Evolutionary conservation across 2,797 vertebrate species (phyloP).

Genomic region (Enteromius paludinosus): DNA sequence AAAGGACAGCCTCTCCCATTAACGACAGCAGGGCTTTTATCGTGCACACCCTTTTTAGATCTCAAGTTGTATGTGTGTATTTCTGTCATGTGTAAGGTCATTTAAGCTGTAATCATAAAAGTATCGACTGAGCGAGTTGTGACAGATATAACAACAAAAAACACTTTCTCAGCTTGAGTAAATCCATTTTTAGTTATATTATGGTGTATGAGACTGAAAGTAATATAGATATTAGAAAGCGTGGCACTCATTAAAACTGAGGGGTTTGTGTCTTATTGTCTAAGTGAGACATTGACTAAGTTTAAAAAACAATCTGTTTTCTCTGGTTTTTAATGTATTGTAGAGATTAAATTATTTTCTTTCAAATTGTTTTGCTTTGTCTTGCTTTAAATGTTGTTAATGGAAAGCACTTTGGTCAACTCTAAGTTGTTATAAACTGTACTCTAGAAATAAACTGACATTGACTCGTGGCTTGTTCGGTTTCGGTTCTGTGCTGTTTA

Average conservation of each 20-base stretch:
- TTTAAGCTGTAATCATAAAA: background rate
- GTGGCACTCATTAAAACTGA: background rate
- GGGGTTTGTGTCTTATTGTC: background rate
- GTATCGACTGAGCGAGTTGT: background rate
- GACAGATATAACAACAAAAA: background rate
- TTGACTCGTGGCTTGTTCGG: no score
- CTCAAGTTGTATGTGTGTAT: background rate
- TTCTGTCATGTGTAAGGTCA: background rate
- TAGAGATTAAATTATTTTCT: background rate
- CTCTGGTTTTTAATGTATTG: background rate
- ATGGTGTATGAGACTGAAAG: no score
- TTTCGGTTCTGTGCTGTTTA: background rate
- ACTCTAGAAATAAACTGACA: background rate
- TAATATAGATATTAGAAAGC: no score
- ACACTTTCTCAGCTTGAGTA: background rate
- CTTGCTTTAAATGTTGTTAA: slow-evolving; percentile 5
- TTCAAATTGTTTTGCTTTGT: background rate
- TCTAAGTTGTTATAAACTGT: background rate
- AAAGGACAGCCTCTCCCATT: slow-evolving; percentile 21
- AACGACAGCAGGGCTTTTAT: slow-evolving; percentile 28
- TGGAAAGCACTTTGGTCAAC: background rate
- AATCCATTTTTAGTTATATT: background rate
- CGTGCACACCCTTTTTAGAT: slow-evolving; percentile 18
- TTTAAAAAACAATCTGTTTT: background rate
- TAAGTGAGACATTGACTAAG: background rate